These are phyloP conservation scores for Choristoneura fumiferana DNA, from an alignment of 1,140 invertebrate genomes.

Conservation along the genomic window DNA sequence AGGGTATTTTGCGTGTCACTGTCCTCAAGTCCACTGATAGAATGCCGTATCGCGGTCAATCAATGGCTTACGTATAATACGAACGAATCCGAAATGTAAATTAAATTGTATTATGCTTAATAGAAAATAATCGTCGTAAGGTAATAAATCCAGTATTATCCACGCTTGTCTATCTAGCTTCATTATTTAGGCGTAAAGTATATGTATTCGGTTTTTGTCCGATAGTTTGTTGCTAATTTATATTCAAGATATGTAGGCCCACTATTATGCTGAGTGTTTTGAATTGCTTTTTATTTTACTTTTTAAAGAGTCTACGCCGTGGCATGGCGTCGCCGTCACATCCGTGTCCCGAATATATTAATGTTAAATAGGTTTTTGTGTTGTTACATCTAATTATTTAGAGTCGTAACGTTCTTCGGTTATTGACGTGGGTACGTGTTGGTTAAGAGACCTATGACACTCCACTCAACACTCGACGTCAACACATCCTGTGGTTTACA, in stretches of 20 bases:
- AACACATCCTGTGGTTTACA: slow-evolving; percentile 18
- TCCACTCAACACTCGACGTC: slow-evolving; percentile 7
- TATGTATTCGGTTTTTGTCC: slow-evolving; percentile 33
- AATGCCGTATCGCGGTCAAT: slow-evolving; percentile 21
- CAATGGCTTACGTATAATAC: slow-evolving; percentile 22
- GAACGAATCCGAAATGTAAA: slow-evolving; percentile 36
- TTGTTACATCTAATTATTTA: slow-evolving; percentile 32
- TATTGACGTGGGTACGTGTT: neutral
- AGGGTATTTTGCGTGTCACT: slow-evolving; percentile 52
- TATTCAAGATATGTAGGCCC: slow-evolving; percentile 52
- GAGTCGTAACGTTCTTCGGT: neutral
- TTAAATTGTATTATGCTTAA: slow-evolving; percentile 26
- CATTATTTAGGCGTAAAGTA: slow-evolving; percentile 34
- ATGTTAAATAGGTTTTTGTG: slow-evolving; percentile 55
- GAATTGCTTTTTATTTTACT: slow-evolving; percentile 39
- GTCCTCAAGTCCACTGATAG: neutral
- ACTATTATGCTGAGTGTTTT: slow-evolving; percentile 42
- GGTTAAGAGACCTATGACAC: neutral
- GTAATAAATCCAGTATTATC: slow-evolving; percentile 54
- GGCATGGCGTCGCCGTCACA: slow-evolving; percentile 36
- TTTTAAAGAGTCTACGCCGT: slow-evolving; percentile 37
- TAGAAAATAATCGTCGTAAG: slow-evolving; percentile 57
- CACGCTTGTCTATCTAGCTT: slow-evolving; percentile 46
- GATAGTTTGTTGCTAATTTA: slow-evolving; percentile 41
- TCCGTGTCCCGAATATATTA: slow-evolving; percentile 59